phyloP scores from a whole-genome alignment of 2,113 vertebrate species.

The Pygoscelis adeliae region DNA sequence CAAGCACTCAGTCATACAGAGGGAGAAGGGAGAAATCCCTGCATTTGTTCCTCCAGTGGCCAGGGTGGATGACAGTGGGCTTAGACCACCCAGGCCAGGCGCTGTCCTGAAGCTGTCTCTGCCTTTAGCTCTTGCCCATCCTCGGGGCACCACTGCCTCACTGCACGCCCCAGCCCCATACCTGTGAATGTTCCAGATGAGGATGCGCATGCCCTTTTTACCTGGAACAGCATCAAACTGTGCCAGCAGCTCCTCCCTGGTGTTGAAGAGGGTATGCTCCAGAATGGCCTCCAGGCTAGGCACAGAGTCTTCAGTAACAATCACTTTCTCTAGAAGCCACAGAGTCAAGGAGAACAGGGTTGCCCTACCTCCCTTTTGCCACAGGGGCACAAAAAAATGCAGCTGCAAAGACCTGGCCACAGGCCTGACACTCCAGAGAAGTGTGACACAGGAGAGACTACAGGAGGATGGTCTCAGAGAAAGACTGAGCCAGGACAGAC shows the following conservation, averaged over 20 bases:
- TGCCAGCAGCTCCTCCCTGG: slow-evolving; percentile 75
- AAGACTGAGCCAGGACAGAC: background rate
- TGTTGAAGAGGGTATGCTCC: slow-evolving; percentile 78
- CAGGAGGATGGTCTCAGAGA: background rate
- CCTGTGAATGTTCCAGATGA: slow-evolving; percentile 87
- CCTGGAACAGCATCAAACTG: slow-evolving; percentile 79
- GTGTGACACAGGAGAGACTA: background rate
- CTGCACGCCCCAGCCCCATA: background rate
- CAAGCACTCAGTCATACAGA: background rate
- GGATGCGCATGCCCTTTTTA: slow-evolving; percentile 84
- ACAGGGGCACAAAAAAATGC: background rate
- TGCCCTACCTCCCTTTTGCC: background rate
- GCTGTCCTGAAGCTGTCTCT: background rate
- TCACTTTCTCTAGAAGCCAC: slow-evolving; percentile 75
- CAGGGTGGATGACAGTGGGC: background rate
- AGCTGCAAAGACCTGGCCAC: background rate
- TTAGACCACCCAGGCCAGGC: background rate
- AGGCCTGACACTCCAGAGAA: background rate
- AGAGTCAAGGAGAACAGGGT: slow-evolving; percentile 70
- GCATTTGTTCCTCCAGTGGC: background rate
- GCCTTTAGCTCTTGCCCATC: background rate
- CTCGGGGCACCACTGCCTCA: background rate
- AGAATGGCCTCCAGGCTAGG: slow-evolving; percentile 83
- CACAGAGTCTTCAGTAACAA: slow-evolving; percentile 82
- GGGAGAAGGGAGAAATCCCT: background rate